These are phyloP conservation scores for Ricordea florida DNA, from an alignment of 92 coral and sea anemone species.

Conservation along the genomic window DNA sequence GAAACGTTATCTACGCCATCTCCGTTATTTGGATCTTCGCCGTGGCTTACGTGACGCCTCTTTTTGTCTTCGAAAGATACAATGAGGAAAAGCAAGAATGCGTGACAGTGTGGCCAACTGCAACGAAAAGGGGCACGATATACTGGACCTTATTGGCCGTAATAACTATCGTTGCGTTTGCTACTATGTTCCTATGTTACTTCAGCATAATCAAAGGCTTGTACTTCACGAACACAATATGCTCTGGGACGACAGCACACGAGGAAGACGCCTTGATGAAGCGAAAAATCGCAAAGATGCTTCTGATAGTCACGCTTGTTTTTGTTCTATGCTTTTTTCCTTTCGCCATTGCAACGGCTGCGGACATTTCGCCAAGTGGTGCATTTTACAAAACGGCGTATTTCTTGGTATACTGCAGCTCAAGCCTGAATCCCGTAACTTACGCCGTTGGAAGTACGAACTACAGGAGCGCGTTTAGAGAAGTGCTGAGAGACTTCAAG, in stretches of 20 bases:
- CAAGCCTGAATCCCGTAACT: slow-evolving; percentile 65
- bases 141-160: slow-evolving; percentile 72
- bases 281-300: slow-evolving; percentile 68
- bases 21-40: slow-evolving; percentile 65
- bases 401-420: slow-evolving; percentile 67
- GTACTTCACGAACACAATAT: slow-evolving; percentile 76
- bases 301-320: slow-evolving; percentile 62
- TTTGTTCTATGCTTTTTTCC: slow-evolving; percentile 79
- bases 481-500: slow-evolving; percentile 14
- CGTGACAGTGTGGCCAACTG: slow-evolving; percentile 24
- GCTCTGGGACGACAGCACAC: slow-evolving; percentile 8
- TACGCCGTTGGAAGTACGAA: slow-evolving; percentile 75
- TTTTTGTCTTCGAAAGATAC: slow-evolving; percentile 59
- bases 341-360: slow-evolving; percentile 43
- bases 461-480: slow-evolving; percentile 67
- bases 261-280: slow-evolving; percentile 49
- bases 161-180: slow-evolving; percentile 30
- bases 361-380: slow-evolving; percentile 10
- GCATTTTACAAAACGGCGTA: slow-evolving; percentile 41
- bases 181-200: slow-evolving; percentile 63
- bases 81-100: slow-evolving; percentile 11
- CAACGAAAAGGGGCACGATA: neutral
- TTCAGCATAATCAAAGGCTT: slow-evolving; percentile 75
- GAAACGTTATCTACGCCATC: slow-evolving; percentile 61
- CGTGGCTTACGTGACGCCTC: slow-evolving; percentile 53